Conservation (phyloP, 2,888 invertebrate species). For the Micropterix aruncella region DNA sequence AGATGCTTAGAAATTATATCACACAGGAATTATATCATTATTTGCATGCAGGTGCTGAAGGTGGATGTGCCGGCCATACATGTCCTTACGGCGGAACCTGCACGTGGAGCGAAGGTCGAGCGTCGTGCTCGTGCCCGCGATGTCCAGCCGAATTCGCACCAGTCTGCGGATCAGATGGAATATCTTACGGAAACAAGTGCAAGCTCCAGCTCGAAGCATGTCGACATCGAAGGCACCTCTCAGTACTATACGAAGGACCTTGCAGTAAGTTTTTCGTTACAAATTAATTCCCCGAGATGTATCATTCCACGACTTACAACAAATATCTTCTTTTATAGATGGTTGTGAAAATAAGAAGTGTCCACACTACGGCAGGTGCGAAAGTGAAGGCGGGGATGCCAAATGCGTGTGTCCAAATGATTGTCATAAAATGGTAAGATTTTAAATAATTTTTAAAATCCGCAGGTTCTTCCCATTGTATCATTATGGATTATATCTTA, state of each 20-base stretch:
- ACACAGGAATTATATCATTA: no score
- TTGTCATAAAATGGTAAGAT: slow-evolving; percentile 35
- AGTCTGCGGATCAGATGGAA: slow-evolving; percentile 72
- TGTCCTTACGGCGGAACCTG: slow-evolving; percentile 70
- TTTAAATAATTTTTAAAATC: no score
- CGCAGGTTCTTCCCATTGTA: no score
- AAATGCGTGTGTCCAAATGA: slow-evolving; percentile 48
- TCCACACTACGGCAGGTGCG: slow-evolving; percentile 65
- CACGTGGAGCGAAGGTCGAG: slow-evolving; percentile 48
- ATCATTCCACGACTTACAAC: no score
- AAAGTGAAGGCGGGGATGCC: slow-evolving; percentile 43
- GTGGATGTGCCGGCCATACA: slow-evolving; percentile 50
- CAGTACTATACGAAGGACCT: slow-evolving; percentile 65
- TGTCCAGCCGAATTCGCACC: slow-evolving; percentile 77
- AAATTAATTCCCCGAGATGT: slow-evolving; percentile 1
- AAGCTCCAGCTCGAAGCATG: slow-evolving; percentile 70
- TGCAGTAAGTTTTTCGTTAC: slow-evolving; percentile 55
- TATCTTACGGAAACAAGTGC: slow-evolving; percentile 73
- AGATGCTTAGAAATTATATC: no score
- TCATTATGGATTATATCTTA: no score
- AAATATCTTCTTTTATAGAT: no score
- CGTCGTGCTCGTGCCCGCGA: slow-evolving; percentile 72
- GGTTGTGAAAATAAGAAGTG: slow-evolving; percentile 71
- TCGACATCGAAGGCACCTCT: slow-evolving; percentile 56
- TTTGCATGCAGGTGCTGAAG: slow-evolving; percentile 44